Evolutionary conservation across 2,113 vertebrate genomes (phyloP), one percentile per base, ranked within the genome.

Genomic region (Columbina picui): DNA sequence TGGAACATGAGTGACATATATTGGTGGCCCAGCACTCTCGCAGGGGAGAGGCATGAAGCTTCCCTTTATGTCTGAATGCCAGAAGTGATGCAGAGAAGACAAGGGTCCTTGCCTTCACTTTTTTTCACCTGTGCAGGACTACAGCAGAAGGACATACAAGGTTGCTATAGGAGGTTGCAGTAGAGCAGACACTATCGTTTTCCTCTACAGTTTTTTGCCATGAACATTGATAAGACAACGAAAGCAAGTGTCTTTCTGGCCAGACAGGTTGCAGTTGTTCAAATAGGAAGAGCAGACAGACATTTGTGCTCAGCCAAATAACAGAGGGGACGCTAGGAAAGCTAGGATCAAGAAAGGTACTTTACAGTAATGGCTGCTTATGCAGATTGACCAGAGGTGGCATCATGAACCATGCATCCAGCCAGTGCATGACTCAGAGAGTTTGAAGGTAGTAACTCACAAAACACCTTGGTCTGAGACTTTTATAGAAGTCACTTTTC

Each of bases 381-480:
- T 0, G 0, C 26, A 85, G 39, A 11, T 34, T 71, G 45, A 30
- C 61, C 45, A 81, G 69, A 82, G 14, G 32, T n/a, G n/a, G 19
- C n/a, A 49, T 26, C 7, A 9, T 21, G 36, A 79, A 14, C 49
- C n/a, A 9, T 2, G 34, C 27, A 32, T 32, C 27, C 0, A 0
- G 12, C 69, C 41, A 86, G n/a, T 0, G 1, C 15, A 20, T 23
- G 27, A 64, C 32, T 83, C 65, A 61, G 69, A 67, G 19, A 10
- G 21, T 41, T 87, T 93, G 68, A 70, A 93, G 26, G 4, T 14
- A 36, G 22, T 25, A 79, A 50, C 20, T 45, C 55, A 80, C 26
- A 77, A 55, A 70, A 34, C 3, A 79, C 21, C 16, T 87, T 29
- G 34, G n/a, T 52, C 23, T 70, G 63, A 76, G 80, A 57, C n/a